These are phyloP conservation scores for Pycnonotus jocosus DNA, from an alignment of 2,113 vertebrate species.

Conservation along the genomic window DNA sequence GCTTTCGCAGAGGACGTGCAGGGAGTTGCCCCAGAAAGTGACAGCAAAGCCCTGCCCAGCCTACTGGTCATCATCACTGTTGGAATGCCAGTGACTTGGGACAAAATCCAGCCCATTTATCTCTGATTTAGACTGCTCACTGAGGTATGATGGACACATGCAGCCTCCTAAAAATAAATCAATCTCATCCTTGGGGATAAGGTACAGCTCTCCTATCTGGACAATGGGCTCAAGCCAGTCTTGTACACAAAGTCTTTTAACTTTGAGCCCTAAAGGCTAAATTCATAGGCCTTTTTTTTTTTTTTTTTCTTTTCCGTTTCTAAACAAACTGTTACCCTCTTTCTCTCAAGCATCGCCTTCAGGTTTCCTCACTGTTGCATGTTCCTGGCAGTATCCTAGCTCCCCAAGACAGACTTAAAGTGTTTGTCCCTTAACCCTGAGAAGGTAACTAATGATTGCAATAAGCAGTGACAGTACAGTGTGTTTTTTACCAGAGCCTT, in stretches of 20 bases:
- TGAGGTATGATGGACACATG: neutral
- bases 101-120: neutral
- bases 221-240: neutral
- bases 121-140: neutral
- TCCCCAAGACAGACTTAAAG: neutral
- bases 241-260: neutral
- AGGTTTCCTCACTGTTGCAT: neutral
- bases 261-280: neutral
- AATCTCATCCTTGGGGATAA: neutral
- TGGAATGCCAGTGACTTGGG: neutral
- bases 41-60: neutral
- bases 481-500: neutral
- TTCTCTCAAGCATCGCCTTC: neutral
- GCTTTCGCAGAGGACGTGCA: neutral
- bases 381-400: neutral
- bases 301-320: too few species aligned
- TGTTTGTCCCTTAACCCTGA: neutral
- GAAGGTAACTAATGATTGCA: neutral
- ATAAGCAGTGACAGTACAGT: neutral
- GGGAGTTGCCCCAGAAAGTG: neutral
- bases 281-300: neutral
- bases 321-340: neutral
- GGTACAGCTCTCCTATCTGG: neutral
- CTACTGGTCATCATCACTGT: neutral
- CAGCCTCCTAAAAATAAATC: neutral